phyloP scores from a whole-genome alignment of 1,140 invertebrate species.

The Macrostomum lignano region DNA sequence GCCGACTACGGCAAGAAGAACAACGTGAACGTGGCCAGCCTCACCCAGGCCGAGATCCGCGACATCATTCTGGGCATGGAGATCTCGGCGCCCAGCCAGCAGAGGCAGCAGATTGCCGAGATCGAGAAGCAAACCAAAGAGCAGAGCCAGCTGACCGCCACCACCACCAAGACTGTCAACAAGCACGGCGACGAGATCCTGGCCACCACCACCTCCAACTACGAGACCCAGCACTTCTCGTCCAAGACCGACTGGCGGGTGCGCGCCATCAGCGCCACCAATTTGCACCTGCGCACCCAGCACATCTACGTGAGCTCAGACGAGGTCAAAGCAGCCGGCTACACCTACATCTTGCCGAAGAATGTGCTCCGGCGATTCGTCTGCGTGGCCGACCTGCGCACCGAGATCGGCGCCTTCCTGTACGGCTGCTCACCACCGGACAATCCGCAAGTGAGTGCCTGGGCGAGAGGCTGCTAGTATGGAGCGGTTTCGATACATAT shows the following conservation, averaged over 20 bases:
- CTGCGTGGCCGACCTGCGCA: slow-evolving; percentile 81
- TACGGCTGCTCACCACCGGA: slow-evolving; percentile 85
- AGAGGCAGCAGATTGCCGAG: slow-evolving; percentile 92
- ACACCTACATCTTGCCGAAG: slow-evolving; percentile 91
- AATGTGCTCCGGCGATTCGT: slow-evolving; percentile 97
- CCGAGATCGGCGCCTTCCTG: slow-evolving; percentile 65
- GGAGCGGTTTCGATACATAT: no score
- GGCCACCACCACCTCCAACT: slow-evolving; percentile 88
- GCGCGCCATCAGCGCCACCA: slow-evolving; percentile 85
- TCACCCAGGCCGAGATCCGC: slow-evolving; percentile 91
- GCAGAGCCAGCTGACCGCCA: slow-evolving; percentile 83
- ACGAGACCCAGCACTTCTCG: slow-evolving; percentile 85
- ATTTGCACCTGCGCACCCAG: slow-evolving; percentile 84
- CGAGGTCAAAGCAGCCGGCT: slow-evolving; percentile 95
- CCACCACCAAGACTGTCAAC: slow-evolving; percentile 85
- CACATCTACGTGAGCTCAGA: slow-evolving; percentile 97
- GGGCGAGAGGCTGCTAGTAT: no score
- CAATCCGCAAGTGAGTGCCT: no score
- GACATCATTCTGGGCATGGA: slow-evolving; percentile 97
- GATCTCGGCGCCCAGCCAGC: slow-evolving; percentile 86
- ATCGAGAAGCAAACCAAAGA: slow-evolving; percentile 99
- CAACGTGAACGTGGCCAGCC: slow-evolving; percentile 89
- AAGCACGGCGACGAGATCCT: slow-evolving; percentile 99
- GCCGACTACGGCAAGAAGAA: slow-evolving; percentile 99
- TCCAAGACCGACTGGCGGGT: slow-evolving; percentile 97